phyloP scores from a whole-genome alignment of 2,888 invertebrate genomes.

The Tuta absoluta region DNA sequence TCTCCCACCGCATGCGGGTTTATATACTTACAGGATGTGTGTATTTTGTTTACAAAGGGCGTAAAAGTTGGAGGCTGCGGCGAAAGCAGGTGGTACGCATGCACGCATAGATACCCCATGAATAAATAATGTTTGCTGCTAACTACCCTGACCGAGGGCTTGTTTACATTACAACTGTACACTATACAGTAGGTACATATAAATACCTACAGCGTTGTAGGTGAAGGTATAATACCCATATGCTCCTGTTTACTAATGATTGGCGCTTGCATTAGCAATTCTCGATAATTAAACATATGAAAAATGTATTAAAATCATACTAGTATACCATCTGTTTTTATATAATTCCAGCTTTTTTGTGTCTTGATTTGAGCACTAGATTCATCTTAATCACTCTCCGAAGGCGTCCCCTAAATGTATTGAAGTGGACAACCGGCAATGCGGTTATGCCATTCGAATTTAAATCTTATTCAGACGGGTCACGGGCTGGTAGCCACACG shows the following conservation, averaged over 20 bases:
- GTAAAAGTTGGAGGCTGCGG: conserved; percentile 8
- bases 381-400: neutral
- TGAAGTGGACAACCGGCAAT: neutral
- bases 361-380: neutral
- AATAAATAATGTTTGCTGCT: conserved; percentile 9
- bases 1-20: conserved; percentile 4
- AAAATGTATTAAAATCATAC: no score
- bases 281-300: no score
- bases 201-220: neutral
- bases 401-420: neutral
- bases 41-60: neutral
- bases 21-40: neutral
- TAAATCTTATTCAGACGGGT: neutral
- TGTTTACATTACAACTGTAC: neutral
- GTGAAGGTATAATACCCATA: neutral
- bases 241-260: no score
- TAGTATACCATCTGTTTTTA: no score
- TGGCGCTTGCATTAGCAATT: no score
- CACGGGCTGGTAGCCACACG: neutral
- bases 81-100: conserved; percentile 23
- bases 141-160: neutral
- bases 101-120: conserved; percentile 24
- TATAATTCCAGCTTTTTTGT: no score
- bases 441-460: neutral
- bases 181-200: neutral